Evolutionary conservation across 2,797 vertebrate genomes (phyloP).

Genomic region (Esox lucius): DNA sequence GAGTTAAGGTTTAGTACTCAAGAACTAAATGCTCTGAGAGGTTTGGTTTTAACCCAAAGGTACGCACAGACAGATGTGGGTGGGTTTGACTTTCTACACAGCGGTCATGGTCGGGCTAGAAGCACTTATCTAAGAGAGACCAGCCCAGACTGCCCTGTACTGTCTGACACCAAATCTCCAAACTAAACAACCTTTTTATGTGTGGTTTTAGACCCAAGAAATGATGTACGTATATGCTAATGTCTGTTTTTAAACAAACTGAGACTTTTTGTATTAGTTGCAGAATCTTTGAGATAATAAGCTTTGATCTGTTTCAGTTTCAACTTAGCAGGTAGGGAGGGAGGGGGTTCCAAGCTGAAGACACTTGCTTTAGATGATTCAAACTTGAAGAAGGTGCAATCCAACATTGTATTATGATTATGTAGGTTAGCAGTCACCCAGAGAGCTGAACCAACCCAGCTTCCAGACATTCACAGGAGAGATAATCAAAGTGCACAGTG

Average conservation of each 20-base stretch:
- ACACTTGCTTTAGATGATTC: slow-evolving; percentile 56
- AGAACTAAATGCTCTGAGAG: slow-evolving; percentile 64
- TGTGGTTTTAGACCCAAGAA: slow-evolving; percentile 66
- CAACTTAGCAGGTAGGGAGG: slow-evolving; percentile 28
- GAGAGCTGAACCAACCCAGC: slow-evolving; percentile 40
- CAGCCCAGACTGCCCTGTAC: slow-evolving; percentile 64
- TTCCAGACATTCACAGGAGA: slow-evolving; percentile 32
- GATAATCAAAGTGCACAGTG: slow-evolving; percentile 59
- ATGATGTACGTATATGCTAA: slow-evolving; percentile 33
- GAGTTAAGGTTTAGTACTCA: slow-evolving; percentile 58
- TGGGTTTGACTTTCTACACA: background rate
- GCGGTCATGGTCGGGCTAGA: slow-evolving; percentile 32
- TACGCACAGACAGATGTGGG: slow-evolving; percentile 66
- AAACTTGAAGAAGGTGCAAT: slow-evolving; percentile 80
- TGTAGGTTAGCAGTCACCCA: slow-evolving; percentile 43
- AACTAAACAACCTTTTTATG: slow-evolving; percentile 56
- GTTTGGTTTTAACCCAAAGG: slow-evolving; percentile 72
- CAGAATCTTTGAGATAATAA: slow-evolving; percentile 48
- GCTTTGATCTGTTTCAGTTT: slow-evolving; percentile 51
- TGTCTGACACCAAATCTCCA: slow-evolving; percentile 72
- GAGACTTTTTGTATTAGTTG: slow-evolving; percentile 45
- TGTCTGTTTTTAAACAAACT: slow-evolving; percentile 33
- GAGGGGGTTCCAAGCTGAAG: slow-evolving; percentile 39
- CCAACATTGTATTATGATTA: slow-evolving; percentile 73
- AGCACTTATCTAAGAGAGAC: slow-evolving; percentile 71